Conservation (phyloP, 2,113 vertebrate genomes). For the Progne subis region DNA sequence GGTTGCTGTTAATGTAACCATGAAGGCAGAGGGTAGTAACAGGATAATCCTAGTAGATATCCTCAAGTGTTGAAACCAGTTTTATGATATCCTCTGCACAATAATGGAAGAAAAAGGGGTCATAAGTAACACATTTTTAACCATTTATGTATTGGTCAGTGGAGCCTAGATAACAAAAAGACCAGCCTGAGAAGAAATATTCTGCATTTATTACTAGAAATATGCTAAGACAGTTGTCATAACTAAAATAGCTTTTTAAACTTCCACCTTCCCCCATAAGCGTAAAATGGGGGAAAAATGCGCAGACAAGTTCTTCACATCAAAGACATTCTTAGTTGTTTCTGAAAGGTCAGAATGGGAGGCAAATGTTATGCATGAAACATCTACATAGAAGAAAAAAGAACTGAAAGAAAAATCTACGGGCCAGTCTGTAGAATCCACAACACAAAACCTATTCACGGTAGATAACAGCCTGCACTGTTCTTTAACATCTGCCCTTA, state of each 20-base stretch:
- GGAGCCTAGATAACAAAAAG: not conserved
- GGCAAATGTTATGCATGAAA: not conserved
- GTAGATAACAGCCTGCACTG: not conserved
- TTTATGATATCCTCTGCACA: not conserved
- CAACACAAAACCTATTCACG: not conserved
- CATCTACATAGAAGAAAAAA: not conserved
- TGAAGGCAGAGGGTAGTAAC: slow-evolving; percentile 24
- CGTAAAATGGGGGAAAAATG: not conserved
- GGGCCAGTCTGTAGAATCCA: not conserved
- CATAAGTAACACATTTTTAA: slow-evolving; percentile 20
- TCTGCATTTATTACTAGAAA: not conserved
- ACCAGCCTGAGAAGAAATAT: not conserved
- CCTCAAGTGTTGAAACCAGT: slow-evolving; percentile 38
- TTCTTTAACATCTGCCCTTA: slow-evolving; percentile 44
- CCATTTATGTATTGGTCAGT: not conserved
- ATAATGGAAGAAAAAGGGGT: not conserved
- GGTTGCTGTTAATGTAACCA: slow-evolving; percentile 29
- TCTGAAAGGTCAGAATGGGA: not conserved
- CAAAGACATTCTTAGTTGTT: not conserved
- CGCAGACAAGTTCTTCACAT: not conserved
- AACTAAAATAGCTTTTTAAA: not conserved
- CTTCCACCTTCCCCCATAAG: not conserved
- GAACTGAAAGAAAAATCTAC: not conserved
- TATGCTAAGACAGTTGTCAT: not conserved
- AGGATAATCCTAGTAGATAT: slow-evolving; percentile 38